These are phyloP conservation scores for Liodrosophila aerea DNA, from an alignment of 2,888 invertebrate genomes.

Conservation along the genomic window DNA sequence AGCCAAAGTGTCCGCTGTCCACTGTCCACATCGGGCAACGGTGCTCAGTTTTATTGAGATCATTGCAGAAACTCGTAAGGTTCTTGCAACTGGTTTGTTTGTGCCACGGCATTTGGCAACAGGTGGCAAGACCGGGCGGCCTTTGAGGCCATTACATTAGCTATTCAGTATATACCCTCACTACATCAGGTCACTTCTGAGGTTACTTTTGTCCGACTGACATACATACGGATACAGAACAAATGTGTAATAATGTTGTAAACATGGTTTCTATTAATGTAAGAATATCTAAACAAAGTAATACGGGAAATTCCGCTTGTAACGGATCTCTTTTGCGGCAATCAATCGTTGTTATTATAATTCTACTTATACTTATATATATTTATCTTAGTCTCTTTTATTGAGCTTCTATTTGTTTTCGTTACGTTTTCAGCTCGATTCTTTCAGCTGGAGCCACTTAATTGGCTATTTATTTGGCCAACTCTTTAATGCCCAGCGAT, in stretches of 20 bases:
- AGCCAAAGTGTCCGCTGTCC: slow-evolving; percentile 24
- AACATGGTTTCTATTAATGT: too few relatives aligned
- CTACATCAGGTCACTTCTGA: too few relatives aligned
- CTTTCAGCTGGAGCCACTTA: slow-evolving; percentile 6
- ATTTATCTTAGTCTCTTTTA: background rate
- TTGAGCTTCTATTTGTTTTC: slow-evolving; percentile 1
- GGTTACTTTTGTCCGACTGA: slow-evolving; percentile 17
- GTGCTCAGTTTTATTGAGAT: slow-evolving; percentile 40
- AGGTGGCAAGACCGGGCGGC: slow-evolving; percentile 35
- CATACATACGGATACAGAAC: background rate
- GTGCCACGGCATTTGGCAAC: slow-evolving; percentile 42
- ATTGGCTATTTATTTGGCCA: slow-evolving; percentile 10
- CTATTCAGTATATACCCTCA: slow-evolving; percentile 28
- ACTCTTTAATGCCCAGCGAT: slow-evolving; percentile 5
- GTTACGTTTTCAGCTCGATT: slow-evolving; percentile 13
- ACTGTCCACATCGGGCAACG: slow-evolving; percentile 19
- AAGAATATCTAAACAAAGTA: too few relatives aligned
- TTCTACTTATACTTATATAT: background rate
- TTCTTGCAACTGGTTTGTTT: slow-evolving; percentile 51
- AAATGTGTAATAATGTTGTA: too few relatives aligned
- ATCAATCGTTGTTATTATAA: background rate
- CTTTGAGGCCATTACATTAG: slow-evolving; percentile 29
- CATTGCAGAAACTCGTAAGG: slow-evolving; percentile 36
- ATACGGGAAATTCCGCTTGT: too few relatives aligned
- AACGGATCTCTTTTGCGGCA: too few relatives aligned